These are phyloP conservation scores for Eupleurogrammus muticus DNA, from an alignment of 2,797 vertebrate species.

Conservation along the genomic window DNA sequence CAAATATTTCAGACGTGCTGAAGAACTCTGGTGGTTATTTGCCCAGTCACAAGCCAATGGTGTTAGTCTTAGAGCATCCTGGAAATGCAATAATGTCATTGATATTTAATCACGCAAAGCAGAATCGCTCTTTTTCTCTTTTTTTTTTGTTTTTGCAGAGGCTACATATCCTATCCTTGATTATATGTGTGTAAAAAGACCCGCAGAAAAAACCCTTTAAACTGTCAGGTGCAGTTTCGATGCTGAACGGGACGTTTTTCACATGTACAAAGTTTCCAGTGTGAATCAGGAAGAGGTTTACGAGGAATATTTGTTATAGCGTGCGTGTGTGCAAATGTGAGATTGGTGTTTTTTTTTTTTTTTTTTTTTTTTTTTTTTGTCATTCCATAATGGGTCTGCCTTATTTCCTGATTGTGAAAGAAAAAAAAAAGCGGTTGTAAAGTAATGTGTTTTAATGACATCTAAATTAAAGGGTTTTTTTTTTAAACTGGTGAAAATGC, in stretches of 20 bases:
- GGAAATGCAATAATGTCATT: not conserved
- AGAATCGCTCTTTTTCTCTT: no score
- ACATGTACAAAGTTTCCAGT: not conserved
- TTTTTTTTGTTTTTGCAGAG: no score
- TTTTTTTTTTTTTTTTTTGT: constrained; percentile 39
- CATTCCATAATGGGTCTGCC: constrained; percentile 80
- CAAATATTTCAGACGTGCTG: not conserved
- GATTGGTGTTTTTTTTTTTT: constrained; percentile 10
- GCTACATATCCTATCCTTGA: not conserved
- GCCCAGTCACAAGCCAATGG: not conserved
- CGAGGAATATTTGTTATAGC: constrained; percentile 7
- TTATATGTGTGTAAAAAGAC: not conserved
- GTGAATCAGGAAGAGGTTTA: not conserved
- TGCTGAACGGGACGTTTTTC: not conserved
- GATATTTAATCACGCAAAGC: no score
- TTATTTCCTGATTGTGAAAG: constrained; percentile 81
- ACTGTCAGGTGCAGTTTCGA: not conserved
- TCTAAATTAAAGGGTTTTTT: constrained; percentile 81
- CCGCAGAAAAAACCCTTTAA: not conserved
- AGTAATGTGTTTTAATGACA: constrained; percentile 72
- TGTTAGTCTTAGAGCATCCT: not conserved
- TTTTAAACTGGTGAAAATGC: constrained; percentile 71
- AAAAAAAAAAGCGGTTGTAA: constrained; percentile 66
- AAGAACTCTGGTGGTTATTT: not conserved
- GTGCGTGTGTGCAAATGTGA: not conserved